Evolutionary conservation across 2,113 vertebrate genomes (phyloP).

Genomic region (Emydocephalus ijimae): DNA sequence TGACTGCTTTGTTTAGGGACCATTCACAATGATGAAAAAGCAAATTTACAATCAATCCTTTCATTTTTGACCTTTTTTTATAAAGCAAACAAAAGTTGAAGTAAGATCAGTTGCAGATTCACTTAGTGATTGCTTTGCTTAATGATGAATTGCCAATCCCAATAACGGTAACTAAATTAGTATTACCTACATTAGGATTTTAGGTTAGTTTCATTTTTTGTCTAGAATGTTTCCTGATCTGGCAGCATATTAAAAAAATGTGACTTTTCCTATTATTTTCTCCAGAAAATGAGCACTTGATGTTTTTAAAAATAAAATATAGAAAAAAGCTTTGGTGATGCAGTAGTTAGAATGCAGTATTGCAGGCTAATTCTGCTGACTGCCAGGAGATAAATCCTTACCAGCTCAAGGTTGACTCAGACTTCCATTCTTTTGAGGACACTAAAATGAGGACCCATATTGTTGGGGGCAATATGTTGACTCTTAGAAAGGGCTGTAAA

Average conservation of each 20-base stretch:
- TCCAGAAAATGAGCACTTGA: not conserved
- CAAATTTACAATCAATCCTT: not conserved
- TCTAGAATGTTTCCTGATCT: not conserved
- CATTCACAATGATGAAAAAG: not conserved
- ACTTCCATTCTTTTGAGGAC: not conserved
- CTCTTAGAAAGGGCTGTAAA: not conserved
- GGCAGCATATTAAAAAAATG: not conserved
- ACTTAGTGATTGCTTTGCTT: not conserved
- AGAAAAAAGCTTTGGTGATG: not conserved
- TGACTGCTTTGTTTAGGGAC: not conserved
- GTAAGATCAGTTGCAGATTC: not conserved
- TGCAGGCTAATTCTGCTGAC: not conserved
- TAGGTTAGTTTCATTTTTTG: not conserved
- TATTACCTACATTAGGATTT: no score
- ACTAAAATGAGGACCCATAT: not conserved
- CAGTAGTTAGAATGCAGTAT: not conserved
- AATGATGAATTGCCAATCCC: not conserved
- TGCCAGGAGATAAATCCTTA: not conserved
- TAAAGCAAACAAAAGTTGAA: not conserved
- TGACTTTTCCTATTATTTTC: not conserved
- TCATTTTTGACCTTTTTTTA: not conserved
- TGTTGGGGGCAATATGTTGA: not conserved
- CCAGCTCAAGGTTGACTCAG: not conserved
- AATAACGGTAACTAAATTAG: no score
- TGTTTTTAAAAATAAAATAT: not conserved